phyloP scores from a whole-genome alignment of 2,113 vertebrate genomes.

The Pollimyrus isidori region DNA sequence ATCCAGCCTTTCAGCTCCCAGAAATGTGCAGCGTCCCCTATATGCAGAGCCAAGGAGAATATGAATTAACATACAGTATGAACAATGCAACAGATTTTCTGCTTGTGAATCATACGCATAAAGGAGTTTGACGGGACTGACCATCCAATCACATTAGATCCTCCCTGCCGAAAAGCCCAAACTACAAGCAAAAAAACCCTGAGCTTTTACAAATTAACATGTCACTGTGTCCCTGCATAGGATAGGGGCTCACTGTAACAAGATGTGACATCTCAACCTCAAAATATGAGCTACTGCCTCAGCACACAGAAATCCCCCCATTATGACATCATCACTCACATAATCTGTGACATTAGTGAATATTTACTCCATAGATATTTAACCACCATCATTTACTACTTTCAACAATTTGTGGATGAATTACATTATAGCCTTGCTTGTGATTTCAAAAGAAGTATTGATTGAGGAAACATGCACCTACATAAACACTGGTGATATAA shows the following conservation, averaged over 20 bases:
- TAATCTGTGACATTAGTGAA: neutral
- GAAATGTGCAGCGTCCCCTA: neutral
- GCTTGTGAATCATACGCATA: neutral
- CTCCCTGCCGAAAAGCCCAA: neutral
- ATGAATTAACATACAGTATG: neutral
- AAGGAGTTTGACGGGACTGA: neutral
- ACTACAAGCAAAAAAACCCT: neutral
- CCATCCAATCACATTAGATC: neutral
- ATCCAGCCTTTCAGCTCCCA: neutral
- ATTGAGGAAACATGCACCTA: neutral
- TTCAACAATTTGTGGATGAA: neutral
- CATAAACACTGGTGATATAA: neutral
- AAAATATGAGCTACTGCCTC: neutral
- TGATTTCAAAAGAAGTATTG: neutral
- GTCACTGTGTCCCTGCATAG: neutral
- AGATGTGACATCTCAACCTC: neutral
- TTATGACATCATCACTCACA: neutral
- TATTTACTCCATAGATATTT: neutral
- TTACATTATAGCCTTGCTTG: neutral
- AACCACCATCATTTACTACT: neutral
- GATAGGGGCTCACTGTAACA: neutral
- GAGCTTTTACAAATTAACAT: neutral
- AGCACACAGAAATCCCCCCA: neutral
- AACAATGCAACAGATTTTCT: neutral
- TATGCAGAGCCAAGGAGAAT: neutral